Evolutionary conservation across 2,113 vertebrate species (phyloP).

Genomic region (Okapia johnstoni): DNA sequence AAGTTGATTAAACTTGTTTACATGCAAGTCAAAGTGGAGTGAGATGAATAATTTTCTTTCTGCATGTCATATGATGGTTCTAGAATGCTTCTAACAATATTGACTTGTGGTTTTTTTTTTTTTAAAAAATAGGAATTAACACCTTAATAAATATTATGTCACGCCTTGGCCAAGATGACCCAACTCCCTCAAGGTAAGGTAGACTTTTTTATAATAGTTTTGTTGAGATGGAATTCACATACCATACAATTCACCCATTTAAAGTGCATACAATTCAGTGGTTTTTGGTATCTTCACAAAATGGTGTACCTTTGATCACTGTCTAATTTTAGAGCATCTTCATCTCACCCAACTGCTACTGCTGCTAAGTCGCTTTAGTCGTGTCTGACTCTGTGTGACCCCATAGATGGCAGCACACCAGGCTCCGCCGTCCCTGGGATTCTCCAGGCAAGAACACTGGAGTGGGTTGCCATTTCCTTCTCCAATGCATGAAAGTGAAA

Average conservation of each 20-base stretch:
- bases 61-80: not conserved
- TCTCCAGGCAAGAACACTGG: no score
- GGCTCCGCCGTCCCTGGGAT: no score
- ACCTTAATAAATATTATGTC: constrained; percentile 99
- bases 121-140: constrained; percentile 91
- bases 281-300: not conserved
- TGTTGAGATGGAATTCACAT: not conserved
- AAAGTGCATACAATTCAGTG: not conserved
- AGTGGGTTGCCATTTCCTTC: no score
- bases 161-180: constrained; percentile 98
- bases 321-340: not conserved
- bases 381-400: no score
- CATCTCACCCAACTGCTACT: not conserved
- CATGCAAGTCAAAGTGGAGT: not conserved
- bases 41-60: constrained; percentile 8
- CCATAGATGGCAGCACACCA: no score
- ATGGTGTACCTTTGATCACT: not conserved
- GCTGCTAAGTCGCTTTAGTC: no score
- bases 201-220: constrained; percentile 25
- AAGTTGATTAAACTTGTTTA: not conserved
- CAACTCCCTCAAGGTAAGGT: constrained; percentile 95
- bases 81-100: constrained; percentile 20
- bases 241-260: not conserved
- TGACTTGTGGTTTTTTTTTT: constrained; percentile 54
- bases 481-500: no score